Conservation (phyloP, 1,140 invertebrate genomes). For the Lepidurus apus region DNA sequence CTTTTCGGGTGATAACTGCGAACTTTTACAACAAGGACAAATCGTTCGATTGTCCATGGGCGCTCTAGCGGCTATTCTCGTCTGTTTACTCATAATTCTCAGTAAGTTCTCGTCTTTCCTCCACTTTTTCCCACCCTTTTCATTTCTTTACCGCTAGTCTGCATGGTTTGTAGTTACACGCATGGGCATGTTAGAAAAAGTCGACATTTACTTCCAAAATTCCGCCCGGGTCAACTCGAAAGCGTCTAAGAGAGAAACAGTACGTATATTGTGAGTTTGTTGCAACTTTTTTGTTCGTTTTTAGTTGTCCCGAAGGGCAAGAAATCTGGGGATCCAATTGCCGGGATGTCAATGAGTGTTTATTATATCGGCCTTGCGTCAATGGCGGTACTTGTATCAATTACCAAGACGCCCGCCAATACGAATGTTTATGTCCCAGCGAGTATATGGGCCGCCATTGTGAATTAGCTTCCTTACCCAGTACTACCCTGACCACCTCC, state of each 20-base stretch:
- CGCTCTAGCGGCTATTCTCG: slow-evolving; percentile 83
- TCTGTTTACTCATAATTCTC: slow-evolving; percentile 88
- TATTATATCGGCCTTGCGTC: slow-evolving; percentile 54
- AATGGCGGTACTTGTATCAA: slow-evolving; percentile 68
- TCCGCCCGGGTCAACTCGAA: neutral
- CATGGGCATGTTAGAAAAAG: neutral
- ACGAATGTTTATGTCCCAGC: slow-evolving; percentile 65
- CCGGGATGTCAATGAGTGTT: slow-evolving; percentile 70
- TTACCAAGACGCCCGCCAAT: slow-evolving; percentile 61
- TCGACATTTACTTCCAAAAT: neutral
- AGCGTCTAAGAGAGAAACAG: neutral
- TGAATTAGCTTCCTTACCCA: slow-evolving; percentile 63
- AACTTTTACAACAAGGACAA: slow-evolving; percentile 84
- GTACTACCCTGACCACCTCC: slow-evolving; percentile 69
- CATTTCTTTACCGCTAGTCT: neutral
- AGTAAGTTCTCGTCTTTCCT: slow-evolving; percentile 58
- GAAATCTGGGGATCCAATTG: slow-evolving; percentile 57
- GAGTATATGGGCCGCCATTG: slow-evolving; percentile 73
- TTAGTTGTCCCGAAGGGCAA: slow-evolving; percentile 66
- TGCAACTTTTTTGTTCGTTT: slow-evolving; percentile 30
- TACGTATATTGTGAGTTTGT: neutral
- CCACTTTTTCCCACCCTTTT: neutral
- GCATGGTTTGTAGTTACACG: neutral
- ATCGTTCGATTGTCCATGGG: slow-evolving; percentile 89
- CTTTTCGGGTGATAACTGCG: slow-evolving; percentile 90